These are phyloP conservation scores for Drosophila affinis DNA, from an alignment of 2,888 invertebrate genomes.

Conservation along the genomic window DNA sequence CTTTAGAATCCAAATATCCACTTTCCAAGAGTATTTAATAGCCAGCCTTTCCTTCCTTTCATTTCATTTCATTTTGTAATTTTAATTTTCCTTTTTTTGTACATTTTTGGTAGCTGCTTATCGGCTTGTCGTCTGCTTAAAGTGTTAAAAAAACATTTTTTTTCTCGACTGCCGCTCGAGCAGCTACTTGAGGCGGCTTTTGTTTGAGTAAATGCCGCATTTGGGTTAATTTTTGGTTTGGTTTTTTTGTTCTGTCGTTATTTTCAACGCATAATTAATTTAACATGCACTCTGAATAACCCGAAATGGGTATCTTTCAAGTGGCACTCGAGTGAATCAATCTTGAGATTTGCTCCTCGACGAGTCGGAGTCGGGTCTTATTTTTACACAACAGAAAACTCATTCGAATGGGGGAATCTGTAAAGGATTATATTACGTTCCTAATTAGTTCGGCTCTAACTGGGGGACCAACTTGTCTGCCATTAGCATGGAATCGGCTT, in stretches of 20 bases:
- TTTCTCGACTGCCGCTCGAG: constrained; percentile 45
- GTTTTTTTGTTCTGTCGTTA: constrained; percentile 26
- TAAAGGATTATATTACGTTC: background rate
- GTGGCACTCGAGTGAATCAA: constrained; percentile 65
- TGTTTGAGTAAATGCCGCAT: constrained; percentile 58
- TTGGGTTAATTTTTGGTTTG: constrained; percentile 33
- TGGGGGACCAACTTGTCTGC: background rate
- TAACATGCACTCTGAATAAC: constrained; percentile 65
- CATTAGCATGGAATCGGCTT: constrained; percentile 16
- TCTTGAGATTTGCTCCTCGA: constrained; percentile 27
- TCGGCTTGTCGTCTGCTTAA: constrained; percentile 70
- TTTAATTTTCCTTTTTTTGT: constrained; percentile 8
- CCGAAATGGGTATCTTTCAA: constrained; percentile 59
- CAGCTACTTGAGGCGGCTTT: constrained; percentile 61
- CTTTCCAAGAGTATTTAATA: background rate
- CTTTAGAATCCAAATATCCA: background rate
- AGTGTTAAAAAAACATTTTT: constrained; percentile 66
- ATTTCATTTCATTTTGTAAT: constrained; percentile 26
- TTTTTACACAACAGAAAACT: constrained; percentile 5
- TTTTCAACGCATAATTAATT: constrained; percentile 75
- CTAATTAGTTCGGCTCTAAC: constrained; percentile 16
- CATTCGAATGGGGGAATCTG: background rate
- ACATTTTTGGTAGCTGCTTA: constrained; percentile 66
- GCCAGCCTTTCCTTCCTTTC: background rate
- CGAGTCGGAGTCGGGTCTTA: constrained; percentile 7